These are phyloP conservation scores for Mormyrops boulengeri DNA, from an alignment of 2,797 vertebrate species.

Conservation along the genomic window DNA sequence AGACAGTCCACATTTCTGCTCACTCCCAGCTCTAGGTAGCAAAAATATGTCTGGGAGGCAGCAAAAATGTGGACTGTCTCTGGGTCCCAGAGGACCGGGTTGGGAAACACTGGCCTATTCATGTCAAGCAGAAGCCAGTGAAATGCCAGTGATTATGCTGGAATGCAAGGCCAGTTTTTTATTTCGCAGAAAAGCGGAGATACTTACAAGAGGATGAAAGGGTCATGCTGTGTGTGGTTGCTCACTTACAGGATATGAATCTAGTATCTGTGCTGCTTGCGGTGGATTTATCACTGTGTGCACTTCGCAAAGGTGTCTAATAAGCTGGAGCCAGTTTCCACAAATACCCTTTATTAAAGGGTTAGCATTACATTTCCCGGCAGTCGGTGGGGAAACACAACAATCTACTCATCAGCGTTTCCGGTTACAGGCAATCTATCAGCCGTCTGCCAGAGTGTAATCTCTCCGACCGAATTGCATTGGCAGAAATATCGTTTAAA, in stretches of 20 bases:
- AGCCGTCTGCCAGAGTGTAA: slow-evolving; percentile 28
- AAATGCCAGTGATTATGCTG: not conserved
- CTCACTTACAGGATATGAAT: not conserved
- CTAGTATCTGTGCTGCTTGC: slow-evolving; percentile 34
- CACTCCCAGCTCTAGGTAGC: not conserved
- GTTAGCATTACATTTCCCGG: slow-evolving; percentile 59
- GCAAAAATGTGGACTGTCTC: no score
- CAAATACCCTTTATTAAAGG: slow-evolving; percentile 63
- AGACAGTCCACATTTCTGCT: not conserved
- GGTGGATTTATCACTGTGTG: slow-evolving; percentile 50
- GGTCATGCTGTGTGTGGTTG: not conserved
- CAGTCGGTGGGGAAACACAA: slow-evolving; percentile 30
- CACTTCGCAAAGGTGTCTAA: slow-evolving; percentile 42
- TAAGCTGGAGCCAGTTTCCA: slow-evolving; percentile 48
- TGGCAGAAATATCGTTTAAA: slow-evolving; percentile 30
- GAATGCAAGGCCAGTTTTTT: not conserved
- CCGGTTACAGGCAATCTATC: slow-evolving; percentile 29
- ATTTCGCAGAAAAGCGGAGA: not conserved
- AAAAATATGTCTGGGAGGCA: not conserved
- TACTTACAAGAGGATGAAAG: not conserved
- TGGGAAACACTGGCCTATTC: not conserved
- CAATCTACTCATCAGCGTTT: slow-evolving; percentile 27
- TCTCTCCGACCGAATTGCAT: slow-evolving; percentile 31
- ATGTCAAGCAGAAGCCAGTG: not conserved
- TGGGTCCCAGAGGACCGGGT: not conserved